Base-by-base conservation (phyloP, 53 echinoderm and acorn worm genomes). In the Hippasteria phrygiana region DNA sequence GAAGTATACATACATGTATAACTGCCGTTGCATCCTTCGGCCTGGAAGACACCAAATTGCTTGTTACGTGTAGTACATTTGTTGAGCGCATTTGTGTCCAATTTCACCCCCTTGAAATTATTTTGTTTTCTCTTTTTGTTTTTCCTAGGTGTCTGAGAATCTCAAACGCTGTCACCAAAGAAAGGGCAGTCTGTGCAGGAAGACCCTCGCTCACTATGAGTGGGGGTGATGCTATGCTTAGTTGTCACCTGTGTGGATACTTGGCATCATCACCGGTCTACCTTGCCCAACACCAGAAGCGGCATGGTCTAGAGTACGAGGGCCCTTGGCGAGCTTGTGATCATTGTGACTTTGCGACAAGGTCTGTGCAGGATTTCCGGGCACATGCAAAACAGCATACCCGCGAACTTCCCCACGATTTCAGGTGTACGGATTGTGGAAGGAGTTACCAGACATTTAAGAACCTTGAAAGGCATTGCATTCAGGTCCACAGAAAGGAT, bases 301-400 rank as follows among this genome's bases (percentile, higher is more conserved):
- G 85, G 34, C 85, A 85, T 71, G 85, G 85, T 37, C n/a, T 85
- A 53, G 85, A 85, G 50, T 85, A 85, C 85, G 85, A 89, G 26
- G 80, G 89, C 20, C 78, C 89, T 39, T 79, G 89, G 69, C 71
- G 78, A n/a, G 71, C 89, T 29, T 89, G 89, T 40, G 80, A 89
- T 53, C 67, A 89, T 38, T 89, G 89, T 65, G 38, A 26, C 42
- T 89, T 79, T 71, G 70, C 80, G 22, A 89, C 89, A 2, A 77
- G 89, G 33, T 89, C 78, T 27, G 80, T 47, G 22, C 80, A 79
- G 54, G 89, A 78, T 4, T 79, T 89, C 39, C 48, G 80, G 51
- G 80, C 78, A 32, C 89, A 89, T 42, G 22, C 55, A 22, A 89
- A 85, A 22, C 85, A 85, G 71, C 85, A 85, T 43, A 17, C 85